Base-by-base conservation (phyloP, 2,888 invertebrate species). In the Onthophagus sagittarius region DNA sequence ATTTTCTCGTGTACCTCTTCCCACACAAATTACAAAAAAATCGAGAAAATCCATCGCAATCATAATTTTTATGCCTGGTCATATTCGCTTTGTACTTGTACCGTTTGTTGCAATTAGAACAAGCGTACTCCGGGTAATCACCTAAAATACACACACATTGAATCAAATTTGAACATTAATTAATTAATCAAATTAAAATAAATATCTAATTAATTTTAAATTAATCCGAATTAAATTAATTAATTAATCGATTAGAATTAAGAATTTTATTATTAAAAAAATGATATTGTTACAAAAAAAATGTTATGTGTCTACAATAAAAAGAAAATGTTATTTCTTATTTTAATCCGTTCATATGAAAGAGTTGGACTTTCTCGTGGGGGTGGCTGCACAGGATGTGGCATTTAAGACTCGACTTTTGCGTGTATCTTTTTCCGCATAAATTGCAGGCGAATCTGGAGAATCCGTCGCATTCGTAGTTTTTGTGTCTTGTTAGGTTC, bases 391-490 rank as follows among this genome's bases (percentile, higher is more conserved):
- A 63, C 4, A 71, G 71, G 4, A 79, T 73, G 72, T 79, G 79
- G 65, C 77, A 76, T 32, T 75, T 77, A 11, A 79, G 72, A 13
- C 75, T 76, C 39, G 74, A 76, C 64, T 81, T 80, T 72, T 83
- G 84, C 13, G 82, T 83, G 75, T 84, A 84, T 33, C 77, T 76
- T 70, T 81, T 83, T 33, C 76, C 74, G 77, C 86, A 87, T 71
- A 81, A 78, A 5, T 75, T 76, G 76, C 86, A 86, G 2, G 71
- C 73, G 77, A 85, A 82, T 71, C 82, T 81, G 9, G 85, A 83
- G 5, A 79, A 76, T 71, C 84, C 83, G 13, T 85, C 85, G 75
- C 84, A 84, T 77, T 84, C 85, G 74, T 84, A 85, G 69, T 82
- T 81, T 72, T 80, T 79, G 76, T 86, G 86, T 2, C 84, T 80